Percentiles rank a stretch among this genome's conserved stretches.
These are phyloP conservation scores for Drosophila mimetica DNA, from an alignment of 2,888 invertebrate genomes.

Conservation along the genomic window DNA sequence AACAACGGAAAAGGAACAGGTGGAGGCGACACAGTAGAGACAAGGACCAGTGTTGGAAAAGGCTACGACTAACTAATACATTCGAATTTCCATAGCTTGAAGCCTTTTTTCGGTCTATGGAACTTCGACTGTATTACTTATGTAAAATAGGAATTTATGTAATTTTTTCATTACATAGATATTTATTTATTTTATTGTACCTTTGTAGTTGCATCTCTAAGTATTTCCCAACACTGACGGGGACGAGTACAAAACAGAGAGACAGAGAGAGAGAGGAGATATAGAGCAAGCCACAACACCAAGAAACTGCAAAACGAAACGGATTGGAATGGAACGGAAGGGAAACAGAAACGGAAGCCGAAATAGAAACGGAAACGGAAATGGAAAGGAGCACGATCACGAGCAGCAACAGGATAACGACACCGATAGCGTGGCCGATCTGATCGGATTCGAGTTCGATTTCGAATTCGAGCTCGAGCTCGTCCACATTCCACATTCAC, in stretches of 20 bases:
- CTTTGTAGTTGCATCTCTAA: too few species aligned
- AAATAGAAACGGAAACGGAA: neutral
- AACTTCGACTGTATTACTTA: neutral
- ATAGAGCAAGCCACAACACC: constrained; percentile 22
- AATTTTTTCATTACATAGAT: neutral
- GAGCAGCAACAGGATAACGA: constrained; percentile 17
- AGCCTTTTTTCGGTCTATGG: neutral
- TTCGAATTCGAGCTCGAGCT: neutral
- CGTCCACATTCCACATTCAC: constrained; percentile 6
- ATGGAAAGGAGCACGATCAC: constrained; percentile 7
- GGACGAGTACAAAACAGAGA: constrained; percentile 2
- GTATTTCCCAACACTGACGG: constrained; percentile 1
- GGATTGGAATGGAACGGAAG: neutral
- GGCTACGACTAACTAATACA: neutral
- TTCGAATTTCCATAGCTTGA: neutral
- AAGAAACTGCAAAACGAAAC: constrained; percentile 3
- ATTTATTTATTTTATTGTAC: neutral
- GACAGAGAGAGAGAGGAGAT: neutral
- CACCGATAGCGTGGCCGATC: constrained; percentile 10
- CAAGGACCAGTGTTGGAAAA: neutral
- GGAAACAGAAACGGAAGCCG: neutral
- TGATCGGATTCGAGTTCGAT: neutral
- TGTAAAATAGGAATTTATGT: neutral
- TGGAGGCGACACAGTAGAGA: neutral
- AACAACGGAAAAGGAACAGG: constrained; percentile 1